phyloP scores from a whole-genome alignment of 2,113 vertebrate species.

The Ciconia maguari region DNA sequence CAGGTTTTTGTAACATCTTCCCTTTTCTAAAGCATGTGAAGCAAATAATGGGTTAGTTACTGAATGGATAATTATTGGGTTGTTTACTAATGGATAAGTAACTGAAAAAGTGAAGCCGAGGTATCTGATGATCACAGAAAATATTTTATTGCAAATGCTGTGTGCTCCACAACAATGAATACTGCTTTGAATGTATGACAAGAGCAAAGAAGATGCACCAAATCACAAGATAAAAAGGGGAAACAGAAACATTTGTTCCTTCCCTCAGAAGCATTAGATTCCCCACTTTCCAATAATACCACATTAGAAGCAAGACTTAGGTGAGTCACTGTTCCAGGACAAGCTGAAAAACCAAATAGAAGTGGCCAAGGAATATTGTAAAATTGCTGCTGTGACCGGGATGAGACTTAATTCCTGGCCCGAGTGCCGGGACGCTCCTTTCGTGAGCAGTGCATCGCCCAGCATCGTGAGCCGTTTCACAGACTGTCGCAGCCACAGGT shows the following conservation, averaged over 20 bases:
- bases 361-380: background rate
- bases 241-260: background rate
- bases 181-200: background rate
- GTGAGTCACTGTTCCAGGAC: background rate
- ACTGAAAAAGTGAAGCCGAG: background rate
- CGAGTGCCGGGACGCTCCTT: background rate
- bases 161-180: background rate
- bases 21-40: background rate
- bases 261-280: background rate
- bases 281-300: background rate
- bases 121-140: background rate
- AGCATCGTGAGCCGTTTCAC: accelerated
- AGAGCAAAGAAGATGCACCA: background rate
- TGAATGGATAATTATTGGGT: background rate
- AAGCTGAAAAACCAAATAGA: background rate
- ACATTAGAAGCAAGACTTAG: background rate
- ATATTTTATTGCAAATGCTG: background rate
- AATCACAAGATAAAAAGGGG: background rate
- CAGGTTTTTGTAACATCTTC: background rate
- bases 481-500: background rate
- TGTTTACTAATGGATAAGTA: background rate
- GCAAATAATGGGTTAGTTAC: background rate
- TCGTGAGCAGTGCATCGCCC: accelerated
- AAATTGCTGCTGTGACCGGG: background rate
- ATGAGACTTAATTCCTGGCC: background rate